These are phyloP conservation scores for Brachionus calyciflorus DNA, from an alignment of 1,140 invertebrate species.

Conservation along the genomic window DNA sequence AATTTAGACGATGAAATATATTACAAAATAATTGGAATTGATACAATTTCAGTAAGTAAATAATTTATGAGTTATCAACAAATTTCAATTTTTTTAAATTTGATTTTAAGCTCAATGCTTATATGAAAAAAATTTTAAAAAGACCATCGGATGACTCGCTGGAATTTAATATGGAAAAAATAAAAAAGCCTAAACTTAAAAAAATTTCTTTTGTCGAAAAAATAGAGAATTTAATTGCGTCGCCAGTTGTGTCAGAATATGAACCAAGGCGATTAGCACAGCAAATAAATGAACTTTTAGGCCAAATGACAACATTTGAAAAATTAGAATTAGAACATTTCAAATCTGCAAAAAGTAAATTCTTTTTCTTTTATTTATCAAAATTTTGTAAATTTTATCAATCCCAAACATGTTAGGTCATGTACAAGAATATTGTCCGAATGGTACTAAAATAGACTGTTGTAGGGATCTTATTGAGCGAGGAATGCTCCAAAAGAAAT, in stretches of 20 bases:
- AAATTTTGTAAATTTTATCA: not conserved
- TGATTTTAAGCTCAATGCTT: not conserved
- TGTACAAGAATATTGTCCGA: conserved; percentile 47
- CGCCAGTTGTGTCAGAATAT: conserved; percentile 8
- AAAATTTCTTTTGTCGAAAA: not conserved
- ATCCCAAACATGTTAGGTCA: not conserved
- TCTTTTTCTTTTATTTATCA: not conserved
- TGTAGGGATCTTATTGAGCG: not conserved
- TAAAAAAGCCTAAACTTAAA: not conserved
- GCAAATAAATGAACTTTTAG: conserved; percentile 27
- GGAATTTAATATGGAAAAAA: not conserved
- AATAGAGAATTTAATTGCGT: not conserved
- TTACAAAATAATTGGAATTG: not conserved
- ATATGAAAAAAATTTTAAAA: conserved; percentile 28
- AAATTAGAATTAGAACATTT: conserved; percentile 43
- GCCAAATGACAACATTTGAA: conserved; percentile 21
- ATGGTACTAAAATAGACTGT: conserved; percentile 31
- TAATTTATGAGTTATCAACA: too few relatives aligned
- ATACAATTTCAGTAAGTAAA: not conserved
- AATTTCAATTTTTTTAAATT: not conserved
- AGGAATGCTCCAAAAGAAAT: conserved; percentile 61
- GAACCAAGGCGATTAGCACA: not conserved
- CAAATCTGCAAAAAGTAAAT: conserved; percentile 36
- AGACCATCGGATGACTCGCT: not conserved
- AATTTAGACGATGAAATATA: conserved; percentile 26